Base-by-base conservation (phyloP, 2,888 invertebrate species). In the Euclidia mi region DNA sequence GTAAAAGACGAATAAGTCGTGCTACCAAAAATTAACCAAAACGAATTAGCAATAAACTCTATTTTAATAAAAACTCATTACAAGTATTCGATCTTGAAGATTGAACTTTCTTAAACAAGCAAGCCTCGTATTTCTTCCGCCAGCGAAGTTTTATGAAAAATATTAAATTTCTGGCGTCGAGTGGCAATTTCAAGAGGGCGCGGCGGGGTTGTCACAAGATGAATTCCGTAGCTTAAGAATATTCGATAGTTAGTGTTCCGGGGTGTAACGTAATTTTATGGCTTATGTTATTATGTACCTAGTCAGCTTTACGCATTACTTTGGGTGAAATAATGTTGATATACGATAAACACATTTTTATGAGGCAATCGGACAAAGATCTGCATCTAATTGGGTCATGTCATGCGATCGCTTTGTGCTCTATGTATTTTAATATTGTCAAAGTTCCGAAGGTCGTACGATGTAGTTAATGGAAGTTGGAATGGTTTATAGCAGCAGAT, bases 311-410 rank as follows among this genome's bases (percentile, higher is more conserved):
- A 37, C 17, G 44, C 44, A 51, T 63, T 56, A 73, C 58, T 41
- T 45, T 52, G 40, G 15, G n/a, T 3, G 6, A 35, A 71, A 65
- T 55, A 28, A 63, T 68, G 56, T 74, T 62, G 50, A 55, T 67
- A 55, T n/a, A n/a, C 53, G 52, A 73, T 56, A 56, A 65, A 74
- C 49, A 67, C 53, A 55, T 63, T 67, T 71, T 74, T 65, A 68
- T 53, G 49, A 7, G 38, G 41, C 56, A 59, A 60, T 71, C 44
- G 10, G 45, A 56, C 28, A 34, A 32, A 68, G 43, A 65, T 73
- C 58, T 38, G 29, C 32, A 44, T 59, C 35, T 52, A 71, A 74
- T 61, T 56, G 57, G 56, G 34, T 48, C 14, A 9, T 46, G 29
- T 48, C 65, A 71, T 67, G 71, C 62, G 29, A 74, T 37, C 42